Percentiles rank a stretch among this genome's conserved stretches.
Evolutionary conservation across 2,113 vertebrate genomes (phyloP).

Genomic region (Sinosuthora webbiana): DNA sequence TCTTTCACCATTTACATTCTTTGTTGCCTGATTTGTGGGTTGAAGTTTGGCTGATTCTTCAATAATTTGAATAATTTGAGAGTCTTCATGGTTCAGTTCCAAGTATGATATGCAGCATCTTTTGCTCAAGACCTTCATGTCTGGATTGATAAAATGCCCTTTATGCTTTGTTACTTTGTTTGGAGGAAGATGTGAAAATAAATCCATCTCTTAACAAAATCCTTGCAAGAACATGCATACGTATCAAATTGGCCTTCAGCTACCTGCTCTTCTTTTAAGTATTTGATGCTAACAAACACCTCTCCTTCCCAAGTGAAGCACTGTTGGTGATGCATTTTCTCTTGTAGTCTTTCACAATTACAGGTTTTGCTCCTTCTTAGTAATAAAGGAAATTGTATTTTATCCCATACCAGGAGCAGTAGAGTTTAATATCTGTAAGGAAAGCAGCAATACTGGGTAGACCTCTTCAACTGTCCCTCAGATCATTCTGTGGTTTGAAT

Average conservation of each 20-base stretch:
- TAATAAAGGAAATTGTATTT: neutral
- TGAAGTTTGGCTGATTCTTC: neutral
- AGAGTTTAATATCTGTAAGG: neutral
- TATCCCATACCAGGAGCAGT: neutral
- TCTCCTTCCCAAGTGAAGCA: neutral
- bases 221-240: neutral
- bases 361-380: neutral
- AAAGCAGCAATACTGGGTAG: neutral
- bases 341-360: neutral
- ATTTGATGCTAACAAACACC: neutral
- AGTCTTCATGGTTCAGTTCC: neutral
- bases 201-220: neutral
- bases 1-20: neutral
- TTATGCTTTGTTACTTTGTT: neutral
- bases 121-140: neutral
- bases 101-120: neutral
- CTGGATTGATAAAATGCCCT: neutral
- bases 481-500: neutral
- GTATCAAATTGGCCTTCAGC: neutral
- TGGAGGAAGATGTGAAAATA: neutral
- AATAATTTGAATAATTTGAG: neutral
- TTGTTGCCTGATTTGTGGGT: neutral
- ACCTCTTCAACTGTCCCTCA: neutral
- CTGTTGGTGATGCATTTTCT: neutral
- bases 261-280: neutral